Percentiles rank a stretch among this genome's conserved stretches.
phyloP scores from a whole-genome alignment of 2,113 vertebrate species.

The Gracilinanus agilis region DNA sequence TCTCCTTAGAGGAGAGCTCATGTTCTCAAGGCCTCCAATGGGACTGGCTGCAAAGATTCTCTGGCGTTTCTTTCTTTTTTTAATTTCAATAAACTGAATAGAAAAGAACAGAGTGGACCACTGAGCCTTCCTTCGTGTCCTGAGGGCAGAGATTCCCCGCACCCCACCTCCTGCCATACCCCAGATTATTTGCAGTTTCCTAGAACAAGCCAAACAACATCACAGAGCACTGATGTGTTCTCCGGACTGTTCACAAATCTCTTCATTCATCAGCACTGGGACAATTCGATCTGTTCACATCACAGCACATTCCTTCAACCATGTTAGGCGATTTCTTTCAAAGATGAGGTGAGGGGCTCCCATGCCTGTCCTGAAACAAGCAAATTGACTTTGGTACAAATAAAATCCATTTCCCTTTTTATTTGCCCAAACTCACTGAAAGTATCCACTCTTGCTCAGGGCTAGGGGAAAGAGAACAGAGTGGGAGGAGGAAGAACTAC shows the following conservation, averaged over 20 bases:
- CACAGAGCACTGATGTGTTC: background rate
- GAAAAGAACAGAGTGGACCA: slow-evolving; percentile 49
- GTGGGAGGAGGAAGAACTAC: background rate
- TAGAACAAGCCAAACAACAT: background rate
- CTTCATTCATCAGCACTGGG: background rate
- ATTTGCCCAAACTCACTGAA: slow-evolving; percentile 12
- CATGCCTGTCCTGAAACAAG: slow-evolving; percentile 1
- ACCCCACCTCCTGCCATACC: background rate
- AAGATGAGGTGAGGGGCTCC: slow-evolving; percentile 8
- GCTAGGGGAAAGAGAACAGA: fast-evolving
- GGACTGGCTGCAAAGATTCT: slow-evolving; percentile 32
- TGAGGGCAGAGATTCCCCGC: slow-evolving; percentile 44
- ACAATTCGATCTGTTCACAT: background rate
- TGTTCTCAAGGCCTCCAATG: slow-evolving; percentile 49
- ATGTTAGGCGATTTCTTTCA: slow-evolving; percentile 32
- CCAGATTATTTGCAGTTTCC: slow-evolving; percentile 30
- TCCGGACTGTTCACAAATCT: background rate
- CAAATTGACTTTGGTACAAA: slow-evolving; percentile 38
- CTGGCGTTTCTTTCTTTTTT: slow-evolving; percentile 22
- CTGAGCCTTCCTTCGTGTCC: slow-evolving; percentile 31
- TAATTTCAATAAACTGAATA: slow-evolving; percentile 53
- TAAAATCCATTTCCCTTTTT: slow-evolving; percentile 51
- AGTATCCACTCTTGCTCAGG: background rate
- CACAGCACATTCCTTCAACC: background rate
- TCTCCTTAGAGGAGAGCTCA: background rate